Conservation (phyloP, 2,113 vertebrate species). For the Dasyurus viverrinus region DNA sequence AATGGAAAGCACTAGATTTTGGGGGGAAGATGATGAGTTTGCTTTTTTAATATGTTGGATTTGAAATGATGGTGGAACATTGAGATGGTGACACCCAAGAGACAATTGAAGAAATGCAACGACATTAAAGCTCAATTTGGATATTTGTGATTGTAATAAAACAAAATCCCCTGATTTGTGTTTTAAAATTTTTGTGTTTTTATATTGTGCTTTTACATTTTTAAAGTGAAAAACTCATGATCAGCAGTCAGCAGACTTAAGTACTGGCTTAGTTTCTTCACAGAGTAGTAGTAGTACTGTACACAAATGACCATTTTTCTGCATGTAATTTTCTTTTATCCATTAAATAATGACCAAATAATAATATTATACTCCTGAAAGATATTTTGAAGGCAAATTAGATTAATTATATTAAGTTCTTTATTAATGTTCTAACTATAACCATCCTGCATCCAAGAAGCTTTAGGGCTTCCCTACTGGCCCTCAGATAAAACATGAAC, state of each 20-base stretch:
- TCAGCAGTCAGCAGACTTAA: not conserved
- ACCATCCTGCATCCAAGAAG: not conserved
- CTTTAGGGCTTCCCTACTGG: not conserved
- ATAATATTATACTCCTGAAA: conserved; percentile 9
- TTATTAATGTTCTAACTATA: not conserved
- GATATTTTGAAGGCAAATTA: not conserved
- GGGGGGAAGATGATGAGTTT: not conserved
- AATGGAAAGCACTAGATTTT: not conserved
- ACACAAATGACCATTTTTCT: not conserved
- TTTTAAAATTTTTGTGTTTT: not conserved
- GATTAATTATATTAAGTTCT: not conserved
- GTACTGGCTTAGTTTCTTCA: not conserved
- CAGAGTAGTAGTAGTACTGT: not conserved
- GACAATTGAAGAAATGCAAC: not conserved
- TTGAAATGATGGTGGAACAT: too few species aligned
- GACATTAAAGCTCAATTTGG: not conserved
- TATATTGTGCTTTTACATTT: not conserved
- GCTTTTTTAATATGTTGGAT: not conserved
- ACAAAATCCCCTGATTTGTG: not conserved
- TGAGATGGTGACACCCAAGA: not conserved
- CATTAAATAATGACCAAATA: not conserved
- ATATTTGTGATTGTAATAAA: not conserved
- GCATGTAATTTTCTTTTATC: not conserved
- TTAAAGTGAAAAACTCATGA: not conserved
- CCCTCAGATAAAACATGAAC: not conserved